phyloP scores from a whole-genome alignment of 1,140 invertebrate genomes.

The Anastatus disparis region DNA sequence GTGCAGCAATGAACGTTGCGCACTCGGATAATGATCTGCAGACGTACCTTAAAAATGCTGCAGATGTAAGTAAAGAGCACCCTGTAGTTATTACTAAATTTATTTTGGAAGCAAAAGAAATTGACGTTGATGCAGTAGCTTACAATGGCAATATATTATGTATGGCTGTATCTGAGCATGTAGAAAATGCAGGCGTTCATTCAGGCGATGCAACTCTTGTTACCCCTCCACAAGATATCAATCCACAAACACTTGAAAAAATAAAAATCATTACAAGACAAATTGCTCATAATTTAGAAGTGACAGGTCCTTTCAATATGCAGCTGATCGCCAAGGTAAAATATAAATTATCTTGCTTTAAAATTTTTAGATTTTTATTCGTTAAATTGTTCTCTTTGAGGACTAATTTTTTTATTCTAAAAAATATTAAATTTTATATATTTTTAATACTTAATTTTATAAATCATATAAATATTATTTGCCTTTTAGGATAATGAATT shows the following conservation, averaged over 20 bases:
- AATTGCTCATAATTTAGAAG: conserved; percentile 89
- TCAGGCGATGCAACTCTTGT: conserved; percentile 98
- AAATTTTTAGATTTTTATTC: no score
- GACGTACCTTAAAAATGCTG: conserved; percentile 90
- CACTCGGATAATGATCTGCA: conserved; percentile 91
- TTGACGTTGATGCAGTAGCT: conserved; percentile 98
- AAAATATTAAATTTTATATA: no score
- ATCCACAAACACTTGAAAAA: conserved; percentile 89
- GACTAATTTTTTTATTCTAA: no score
- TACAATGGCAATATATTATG: conserved; percentile 90
- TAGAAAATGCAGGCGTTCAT: conserved; percentile 99
- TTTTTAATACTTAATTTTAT: no score
- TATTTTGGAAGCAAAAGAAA: conserved; percentile 97
- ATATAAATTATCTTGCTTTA: no score
- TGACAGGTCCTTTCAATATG: conserved; percentile 99
- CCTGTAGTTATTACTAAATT: conserved; percentile 99
- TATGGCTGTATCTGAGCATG: conserved; percentile 98
- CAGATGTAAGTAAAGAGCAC: conserved; percentile 93
- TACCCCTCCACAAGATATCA: conserved; percentile 97
- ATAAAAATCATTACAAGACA: conserved; percentile 90
- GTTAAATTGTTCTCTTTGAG: no score
- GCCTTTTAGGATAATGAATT: conserved; percentile 87
- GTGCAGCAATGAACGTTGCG: conserved; percentile 99
- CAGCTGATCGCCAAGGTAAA: conserved; percentile 98
- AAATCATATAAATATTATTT: conserved; percentile 32